A percentile compares a stretch with the other conserved stretches of the same genome.
phyloP scores from a whole-genome alignment of 2,888 invertebrate genomes.

The Platycheirus albimanus region DNA sequence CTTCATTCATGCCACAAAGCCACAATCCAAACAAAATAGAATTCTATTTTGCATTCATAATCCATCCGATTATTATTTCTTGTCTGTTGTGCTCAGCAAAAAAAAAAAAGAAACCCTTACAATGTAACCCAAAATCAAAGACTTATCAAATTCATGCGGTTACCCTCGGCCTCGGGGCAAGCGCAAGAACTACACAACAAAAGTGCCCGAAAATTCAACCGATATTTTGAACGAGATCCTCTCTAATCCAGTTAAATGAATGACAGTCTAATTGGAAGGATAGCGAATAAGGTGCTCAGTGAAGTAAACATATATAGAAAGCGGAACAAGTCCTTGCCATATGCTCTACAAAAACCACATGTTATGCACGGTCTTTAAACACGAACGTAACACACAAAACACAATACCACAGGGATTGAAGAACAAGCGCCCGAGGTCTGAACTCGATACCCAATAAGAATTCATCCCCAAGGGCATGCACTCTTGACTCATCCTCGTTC shows the following conservation, averaged over 20 bases:
- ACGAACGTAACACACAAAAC: slow-evolving; percentile 76
- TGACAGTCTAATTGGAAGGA: slow-evolving; percentile 81
- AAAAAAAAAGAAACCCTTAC: slow-evolving; percentile 41
- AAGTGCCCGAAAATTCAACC: slow-evolving; percentile 10
- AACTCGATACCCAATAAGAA: slow-evolving; percentile 72
- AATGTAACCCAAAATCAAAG: slow-evolving; percentile 46
- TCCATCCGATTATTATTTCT: slow-evolving; percentile 62
- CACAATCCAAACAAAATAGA: slow-evolving; percentile 25
- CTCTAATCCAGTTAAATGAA: slow-evolving; percentile 82
- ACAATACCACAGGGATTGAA: slow-evolving; percentile 75
- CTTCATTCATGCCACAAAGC: neutral
- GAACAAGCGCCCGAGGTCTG: slow-evolving; percentile 74
- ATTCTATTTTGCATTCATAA: slow-evolving; percentile 59
- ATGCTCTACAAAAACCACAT: slow-evolving; percentile 83
- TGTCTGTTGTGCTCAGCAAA: slow-evolving; percentile 1
- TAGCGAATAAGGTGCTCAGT: slow-evolving; percentile 30
- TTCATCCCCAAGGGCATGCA: slow-evolving; percentile 57
- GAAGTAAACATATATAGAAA: slow-evolving; percentile 34
- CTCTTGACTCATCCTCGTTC: neutral
- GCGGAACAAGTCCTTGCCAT: slow-evolving; percentile 81
- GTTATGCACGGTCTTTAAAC: slow-evolving; percentile 83
- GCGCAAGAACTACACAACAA: slow-evolving; percentile 22
- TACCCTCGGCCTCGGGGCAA: slow-evolving; percentile 62
- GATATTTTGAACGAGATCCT: slow-evolving; percentile 45
- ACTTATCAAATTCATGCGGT: slow-evolving; percentile 40